A percentile compares a stretch with the other conserved stretches of the same genome.
These are phyloP conservation scores for Leucopsar rothschildi DNA, from an alignment of 2,113 vertebrate genomes.

Conservation along the genomic window DNA sequence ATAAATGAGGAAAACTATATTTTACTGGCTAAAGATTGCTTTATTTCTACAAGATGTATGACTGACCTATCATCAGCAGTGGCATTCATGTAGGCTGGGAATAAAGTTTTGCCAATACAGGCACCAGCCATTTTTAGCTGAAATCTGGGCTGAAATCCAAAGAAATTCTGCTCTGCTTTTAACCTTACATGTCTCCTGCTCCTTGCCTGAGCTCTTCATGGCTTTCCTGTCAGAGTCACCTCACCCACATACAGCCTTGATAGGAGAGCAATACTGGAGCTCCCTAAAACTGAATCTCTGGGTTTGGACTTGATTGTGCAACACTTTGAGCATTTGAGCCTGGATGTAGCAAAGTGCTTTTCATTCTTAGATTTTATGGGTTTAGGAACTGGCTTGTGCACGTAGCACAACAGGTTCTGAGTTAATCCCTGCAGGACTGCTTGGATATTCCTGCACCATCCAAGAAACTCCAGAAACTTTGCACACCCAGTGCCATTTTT, in stretches of 20 bases:
- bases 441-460: not conserved
- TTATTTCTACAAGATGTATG: not conserved
- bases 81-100: not conserved
- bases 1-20: not conserved
- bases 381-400: not conserved
- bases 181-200: not conserved
- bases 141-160: not conserved
- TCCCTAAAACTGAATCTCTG: not conserved
- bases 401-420: not conserved
- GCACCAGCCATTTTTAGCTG: not conserved
- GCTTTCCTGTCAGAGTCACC: not conserved
- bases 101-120: not conserved
- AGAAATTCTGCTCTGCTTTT: conserved; percentile 7
- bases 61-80: not conserved
- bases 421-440: not conserved
- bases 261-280: not conserved
- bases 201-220: not conserved
- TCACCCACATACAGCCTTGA: not conserved
- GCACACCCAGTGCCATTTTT: no score
- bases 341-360: not conserved
- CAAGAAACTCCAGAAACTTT: not conserved
- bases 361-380: not conserved
- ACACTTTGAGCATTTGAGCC: not conserved
- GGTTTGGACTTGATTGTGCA: not conserved
- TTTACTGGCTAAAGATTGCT: not conserved